Evolutionary conservation across 2,797 vertebrate genomes (phyloP).

Genomic region (Diceros bicornis): DNA sequence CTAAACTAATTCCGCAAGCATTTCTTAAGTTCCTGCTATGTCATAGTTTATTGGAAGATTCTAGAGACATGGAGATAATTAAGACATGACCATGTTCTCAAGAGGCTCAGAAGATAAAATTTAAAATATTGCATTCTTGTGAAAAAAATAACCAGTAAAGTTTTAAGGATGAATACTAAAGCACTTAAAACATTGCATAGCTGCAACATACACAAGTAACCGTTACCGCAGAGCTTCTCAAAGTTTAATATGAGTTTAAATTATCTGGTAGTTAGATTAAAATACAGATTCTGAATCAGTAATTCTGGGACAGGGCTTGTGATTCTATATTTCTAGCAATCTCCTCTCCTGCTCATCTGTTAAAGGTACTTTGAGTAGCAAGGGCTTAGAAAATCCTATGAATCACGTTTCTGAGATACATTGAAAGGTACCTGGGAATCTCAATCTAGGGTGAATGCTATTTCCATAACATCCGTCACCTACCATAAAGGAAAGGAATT

Average conservation of each 20-base stretch:
- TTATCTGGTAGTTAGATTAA: not conserved
- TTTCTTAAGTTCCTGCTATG: not conserved
- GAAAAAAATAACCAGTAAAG: not conserved
- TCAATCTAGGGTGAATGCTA: not conserved
- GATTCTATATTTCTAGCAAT: not conserved
- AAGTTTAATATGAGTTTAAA: not conserved
- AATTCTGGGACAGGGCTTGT: not conserved
- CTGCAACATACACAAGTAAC: not conserved
- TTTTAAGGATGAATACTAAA: not conserved
- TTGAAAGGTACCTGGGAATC: not conserved
- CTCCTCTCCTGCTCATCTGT: not conserved
- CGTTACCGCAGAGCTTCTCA: not conserved
- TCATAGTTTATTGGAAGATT: not conserved
- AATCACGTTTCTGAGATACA: not conserved
- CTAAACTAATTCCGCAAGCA: not conserved
- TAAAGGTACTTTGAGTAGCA: not conserved
- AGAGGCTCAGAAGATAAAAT: not conserved
- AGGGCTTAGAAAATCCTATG: not conserved
- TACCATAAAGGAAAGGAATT: not conserved
- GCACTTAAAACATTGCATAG: not conserved
- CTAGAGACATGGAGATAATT: not conserved
- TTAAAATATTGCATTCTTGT: not conserved
- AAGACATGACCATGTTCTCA: not conserved
- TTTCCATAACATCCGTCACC: not conserved
- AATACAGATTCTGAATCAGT: slow-evolving; percentile 3